Base-by-base conservation (phyloP, 2,888 invertebrate species). In the Athrips mouffetella region DNA sequence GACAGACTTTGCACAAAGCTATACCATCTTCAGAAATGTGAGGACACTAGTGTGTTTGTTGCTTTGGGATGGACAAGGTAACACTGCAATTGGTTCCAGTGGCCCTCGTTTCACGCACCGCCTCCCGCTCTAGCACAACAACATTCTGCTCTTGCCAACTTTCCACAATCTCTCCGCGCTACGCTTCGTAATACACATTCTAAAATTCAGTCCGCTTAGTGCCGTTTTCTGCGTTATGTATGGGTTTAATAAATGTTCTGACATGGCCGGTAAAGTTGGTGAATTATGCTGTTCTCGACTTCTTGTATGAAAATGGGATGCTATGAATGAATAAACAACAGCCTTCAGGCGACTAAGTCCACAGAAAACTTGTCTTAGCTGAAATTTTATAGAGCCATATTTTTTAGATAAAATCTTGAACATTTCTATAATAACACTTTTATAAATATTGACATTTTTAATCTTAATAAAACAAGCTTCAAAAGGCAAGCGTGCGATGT, bases 81-180 rank as follows among this genome's bases (percentile, higher is more conserved):
- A 75, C 68, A 65, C 58, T 61, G 70, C 74, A 74, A 73, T 76
- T 67, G 73, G 67, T 70, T 67, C 64, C 57, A 67, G 70, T 70
- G 65, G 63, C 76, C 73, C 73, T 79, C 75, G 73, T 79, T 79
- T 76, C 75, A 79, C 73, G 77, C 77, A 73, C 67, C 77, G 76
- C 68, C 70, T 75, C 71, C 67, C 59, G 66, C 69, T 74, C 60
- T 60, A 69, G 68, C 63, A 60, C 64, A 65, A 63, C 57, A 67
- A 71, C 52, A 59, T 58, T 55, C 54, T 58, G 52, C 50, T 59
- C 59, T 55, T 51, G 55, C 52, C 53, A 58, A 53, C 57, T 54
- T 60, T 59, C 53, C 47, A 46, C 39, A 49, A 45, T 50, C 16
- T 31, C 27, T 44, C n/a, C 15, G n/a, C n/a, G n/a, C n/a, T n/a